Percentiles rank a stretch among this genome's conserved stretches.
These are phyloP conservation scores for Phyllotreta cruciferae DNA, from an alignment of 2,888 invertebrate species.

Conservation along the genomic window DNA sequence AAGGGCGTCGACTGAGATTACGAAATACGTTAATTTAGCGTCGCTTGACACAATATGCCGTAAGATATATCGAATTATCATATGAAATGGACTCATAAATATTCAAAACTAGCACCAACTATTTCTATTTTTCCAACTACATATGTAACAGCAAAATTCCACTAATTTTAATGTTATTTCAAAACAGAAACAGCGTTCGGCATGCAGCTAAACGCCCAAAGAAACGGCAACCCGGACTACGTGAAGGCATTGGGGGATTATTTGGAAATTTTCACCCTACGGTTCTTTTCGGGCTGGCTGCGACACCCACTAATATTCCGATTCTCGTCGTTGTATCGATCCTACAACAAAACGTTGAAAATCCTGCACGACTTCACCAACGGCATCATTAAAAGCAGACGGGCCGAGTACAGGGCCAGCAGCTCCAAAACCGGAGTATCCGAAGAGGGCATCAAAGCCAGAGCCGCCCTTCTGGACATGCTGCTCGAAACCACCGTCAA, in stretches of 20 bases:
- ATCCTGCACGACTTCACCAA: conserved; percentile 66
- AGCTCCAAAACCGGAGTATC: conserved; percentile 23
- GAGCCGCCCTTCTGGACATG: conserved; percentile 48
- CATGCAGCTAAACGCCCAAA: conserved; percentile 58
- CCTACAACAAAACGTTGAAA: conserved; percentile 61
- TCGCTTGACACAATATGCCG: conserved; percentile 50
- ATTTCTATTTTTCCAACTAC: conserved; percentile 41
- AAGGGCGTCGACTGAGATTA: conserved; percentile 43
- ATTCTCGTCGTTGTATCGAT: conserved; percentile 42
- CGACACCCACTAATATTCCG: conserved; percentile 44
- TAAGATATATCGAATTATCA: conserved; percentile 31
- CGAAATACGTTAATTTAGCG: conserved; percentile 44
- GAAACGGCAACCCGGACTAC: conserved; percentile 59
- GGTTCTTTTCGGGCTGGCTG: conserved; percentile 48
- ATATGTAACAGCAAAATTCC: too few species aligned
- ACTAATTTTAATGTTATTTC: too few species aligned
- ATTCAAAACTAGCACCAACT: conserved; percentile 10
- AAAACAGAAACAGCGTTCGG: conserved; percentile 72
- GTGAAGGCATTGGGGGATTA: conserved; percentile 57
- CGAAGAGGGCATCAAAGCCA: conserved; percentile 45
- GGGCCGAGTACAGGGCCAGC: conserved; percentile 43
- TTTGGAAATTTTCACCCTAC: conserved; percentile 46
- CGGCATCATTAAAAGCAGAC: conserved; percentile 64
- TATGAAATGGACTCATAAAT: neutral
- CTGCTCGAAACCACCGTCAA: conserved; percentile 61